Conservation (phyloP, 2,113 vertebrate species). For the Tachysurus fulvidraco region DNA sequence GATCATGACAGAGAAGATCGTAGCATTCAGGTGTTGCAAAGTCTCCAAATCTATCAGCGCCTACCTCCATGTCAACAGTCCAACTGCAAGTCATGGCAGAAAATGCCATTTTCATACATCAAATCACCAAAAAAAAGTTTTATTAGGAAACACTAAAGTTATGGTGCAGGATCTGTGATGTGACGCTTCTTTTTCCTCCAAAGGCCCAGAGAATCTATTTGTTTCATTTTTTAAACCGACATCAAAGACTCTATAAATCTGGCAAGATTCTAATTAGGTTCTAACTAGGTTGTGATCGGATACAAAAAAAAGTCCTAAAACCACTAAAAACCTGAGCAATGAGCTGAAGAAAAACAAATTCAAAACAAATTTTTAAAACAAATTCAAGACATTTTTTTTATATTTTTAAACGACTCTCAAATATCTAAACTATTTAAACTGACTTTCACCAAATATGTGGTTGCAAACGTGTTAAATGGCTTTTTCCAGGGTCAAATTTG, state of each 20-base stretch:
- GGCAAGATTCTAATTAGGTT: too few relatives aligned
- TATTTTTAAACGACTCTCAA: neutral
- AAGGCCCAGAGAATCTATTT: too few relatives aligned
- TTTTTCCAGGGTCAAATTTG: neutral
- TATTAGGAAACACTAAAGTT: too few relatives aligned
- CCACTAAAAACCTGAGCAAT: too few relatives aligned
- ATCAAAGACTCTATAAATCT: too few relatives aligned
- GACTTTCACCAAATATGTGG: neutral
- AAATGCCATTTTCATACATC: neutral
- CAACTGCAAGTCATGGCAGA: neutral
- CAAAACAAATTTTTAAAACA: neutral
- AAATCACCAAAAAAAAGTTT: too few relatives aligned
- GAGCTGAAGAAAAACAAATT: neutral
- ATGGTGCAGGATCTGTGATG: too few relatives aligned
- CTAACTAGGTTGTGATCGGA: too few relatives aligned
- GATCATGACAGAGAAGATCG: neutral
- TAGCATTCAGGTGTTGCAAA: neutral
- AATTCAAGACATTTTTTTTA: neutral
- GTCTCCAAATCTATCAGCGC: neutral
- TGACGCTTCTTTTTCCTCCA: too few relatives aligned
- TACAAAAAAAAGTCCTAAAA: too few relatives aligned
- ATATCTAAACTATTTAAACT: neutral
- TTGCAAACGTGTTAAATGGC: too few relatives aligned
- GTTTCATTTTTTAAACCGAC: too few relatives aligned
- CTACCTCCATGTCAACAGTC: neutral